Evolutionary conservation across 2,797 vertebrate species (phyloP).

Genomic region (Selene dorsalis): DNA sequence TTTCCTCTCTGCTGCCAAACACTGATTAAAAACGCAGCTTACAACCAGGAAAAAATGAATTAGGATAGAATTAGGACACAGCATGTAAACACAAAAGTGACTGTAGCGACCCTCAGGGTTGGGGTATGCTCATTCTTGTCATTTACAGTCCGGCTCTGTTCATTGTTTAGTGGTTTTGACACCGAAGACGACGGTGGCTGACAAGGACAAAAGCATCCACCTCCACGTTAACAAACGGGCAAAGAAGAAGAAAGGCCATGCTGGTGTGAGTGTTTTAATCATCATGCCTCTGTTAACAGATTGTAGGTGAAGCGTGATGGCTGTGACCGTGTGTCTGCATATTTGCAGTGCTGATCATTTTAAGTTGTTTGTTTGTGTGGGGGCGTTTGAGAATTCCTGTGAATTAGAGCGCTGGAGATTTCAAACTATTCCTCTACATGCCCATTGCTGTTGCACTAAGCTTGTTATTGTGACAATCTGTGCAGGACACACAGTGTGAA

Average conservation of each 20-base stretch:
- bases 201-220: conserved; percentile 16
- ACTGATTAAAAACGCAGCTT: conserved; percentile 12
- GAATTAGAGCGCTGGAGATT: background rate
- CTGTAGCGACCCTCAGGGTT: background rate
- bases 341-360: background rate
- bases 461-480: conserved; percentile 19
- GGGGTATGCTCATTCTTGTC: background rate
- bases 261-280: conserved; percentile 47
- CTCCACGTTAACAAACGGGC: conserved; percentile 30
- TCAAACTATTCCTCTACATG: background rate
- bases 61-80: background rate
- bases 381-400: background rate
- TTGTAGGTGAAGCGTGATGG: background rate
- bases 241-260: conserved; percentile 39
- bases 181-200: conserved; percentile 29
- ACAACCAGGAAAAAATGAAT: background rate
- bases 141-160: conserved; percentile 12
- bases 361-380: background rate
- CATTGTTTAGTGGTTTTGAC: conserved; percentile 58
- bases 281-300: background rate
- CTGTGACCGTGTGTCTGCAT: background rate
- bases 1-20: conserved; percentile 14
- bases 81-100: background rate
- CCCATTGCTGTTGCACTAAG: background rate
- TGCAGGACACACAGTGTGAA: conserved; percentile 86